phyloP scores from a whole-genome alignment of 1,140 invertebrate genomes.

The silkworm (Bombyx mori) region DNA sequence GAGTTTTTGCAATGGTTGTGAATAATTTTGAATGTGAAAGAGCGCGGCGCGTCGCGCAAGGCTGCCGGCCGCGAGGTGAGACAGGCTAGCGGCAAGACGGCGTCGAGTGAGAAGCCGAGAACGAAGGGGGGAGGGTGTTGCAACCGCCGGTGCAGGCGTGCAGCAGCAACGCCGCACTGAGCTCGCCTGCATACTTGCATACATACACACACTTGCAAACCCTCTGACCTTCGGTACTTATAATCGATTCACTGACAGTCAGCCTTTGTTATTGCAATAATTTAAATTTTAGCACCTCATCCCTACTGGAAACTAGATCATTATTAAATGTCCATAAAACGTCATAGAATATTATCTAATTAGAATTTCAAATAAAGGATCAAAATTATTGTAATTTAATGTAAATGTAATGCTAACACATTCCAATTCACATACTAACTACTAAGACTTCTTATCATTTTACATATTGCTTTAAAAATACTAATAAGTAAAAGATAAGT shows the following conservation, averaged over 20 bases:
- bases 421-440: too few species aligned
- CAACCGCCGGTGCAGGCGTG: constrained; percentile 68
- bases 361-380: too few species aligned
- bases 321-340: too few species aligned
- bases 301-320: constrained; percentile 1
- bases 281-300: constrained; percentile 11
- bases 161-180: constrained; percentile 69
- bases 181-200: constrained; percentile 68
- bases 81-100: constrained; percentile 68
- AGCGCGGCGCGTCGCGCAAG: constrained; percentile 70
- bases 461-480: not conserved
- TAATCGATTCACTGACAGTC: constrained; percentile 45
- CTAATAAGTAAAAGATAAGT: not conserved
- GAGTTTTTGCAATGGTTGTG: constrained; percentile 68
- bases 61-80: constrained; percentile 67
- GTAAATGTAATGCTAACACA: too few species aligned
- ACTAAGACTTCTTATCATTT: too few species aligned
- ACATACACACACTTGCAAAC: constrained; percentile 63
- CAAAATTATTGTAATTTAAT: too few species aligned
- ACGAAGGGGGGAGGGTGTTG: constrained; percentile 65
- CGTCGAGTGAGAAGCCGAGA: constrained; percentile 67
- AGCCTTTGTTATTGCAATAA: constrained; percentile 49
- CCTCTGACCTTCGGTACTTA: constrained; percentile 66
- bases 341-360: too few species aligned
- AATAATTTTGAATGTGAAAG: constrained; percentile 71